Evolutionary conservation across 2,888 invertebrate species (phyloP), one percentile per base, ranked within the genome.

Genomic region (Prosopocoilus inquinatus): DNA sequence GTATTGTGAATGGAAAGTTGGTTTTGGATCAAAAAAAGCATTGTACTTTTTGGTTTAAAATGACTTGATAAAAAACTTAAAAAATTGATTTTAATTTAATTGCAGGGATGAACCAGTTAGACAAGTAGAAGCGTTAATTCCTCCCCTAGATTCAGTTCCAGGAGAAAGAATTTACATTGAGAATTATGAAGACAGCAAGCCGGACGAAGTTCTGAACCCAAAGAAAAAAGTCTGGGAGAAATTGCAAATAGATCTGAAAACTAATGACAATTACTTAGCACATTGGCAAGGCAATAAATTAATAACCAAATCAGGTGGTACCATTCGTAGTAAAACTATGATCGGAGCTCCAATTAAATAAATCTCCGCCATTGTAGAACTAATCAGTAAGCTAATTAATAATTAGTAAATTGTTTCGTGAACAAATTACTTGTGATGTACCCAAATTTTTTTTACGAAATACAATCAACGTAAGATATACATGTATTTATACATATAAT

Each of bases 211-310:
- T 59, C 79, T 96, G 1, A 96, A 96, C 77, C 96, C 96, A 0
- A 96, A 96, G 77, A 96, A 96, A 79, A 96, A 96, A 81, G 81
- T 94, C 12, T 96, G 96, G 96, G 96, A 96, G 67, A 94, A 93
- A 75, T 75, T 96, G 38, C 92, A 94, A 76, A 83, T 80, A 15
- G 90, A 91, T 75, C 80, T 92, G 15, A 86, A 88, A 73, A 88
- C 89, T 1, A 88, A 86, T 77, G 78, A 80, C 2, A 82, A 81
- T 46, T 84, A 90, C 58, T 74, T 87, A 60, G 95, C 93, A 46
- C 87, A 89, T 50, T 96, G 96, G 96, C 89, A 90, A 76, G 90
- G 89, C 16, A 90, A 88, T 76, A 83, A 84, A 67, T 78, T 96
- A 61, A 73, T 89, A 53, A 89, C 93, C 51, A 78, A 84, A 50